Base-by-base conservation (phyloP, 2,888 invertebrate genomes). In the Agrotis exclamationis region DNA sequence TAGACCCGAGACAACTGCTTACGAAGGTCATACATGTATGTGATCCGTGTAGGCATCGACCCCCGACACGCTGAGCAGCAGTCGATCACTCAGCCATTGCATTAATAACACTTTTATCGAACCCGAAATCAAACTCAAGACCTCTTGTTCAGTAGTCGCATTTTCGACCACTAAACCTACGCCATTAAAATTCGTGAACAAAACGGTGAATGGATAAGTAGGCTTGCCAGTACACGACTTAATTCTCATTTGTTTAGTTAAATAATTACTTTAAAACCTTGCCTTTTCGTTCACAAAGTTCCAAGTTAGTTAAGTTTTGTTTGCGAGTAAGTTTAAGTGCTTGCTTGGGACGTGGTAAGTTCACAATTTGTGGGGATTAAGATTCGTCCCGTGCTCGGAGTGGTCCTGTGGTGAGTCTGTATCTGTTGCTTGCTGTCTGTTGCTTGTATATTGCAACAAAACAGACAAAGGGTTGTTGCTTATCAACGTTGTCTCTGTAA, bases 211-310 rank as follows among this genome's bases (percentile, higher is more conserved):
- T n/a, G n/a, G 56, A 50, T 68, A 67, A 76, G 65, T 72, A 66
- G 59, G 53, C 39, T 45, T 33, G 9, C 9, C 24, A n/a, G 24
- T 50, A n/a, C 11, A 63, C 20, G 56, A 67, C 57, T 71, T 72
- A 59, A 56, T 71, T 74, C 67, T 0, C 56, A 39, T 63, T 39
- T 72, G 47, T 71, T 70, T 63, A 74, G 70, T 63, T 77, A 78
- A 83, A 75, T 74, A 74, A 78, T 78, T 79, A 51, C 58, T 71
- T 79, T 69, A 75, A 75, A 81, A 79, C 62, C 68, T 82, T 70
- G 76, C 63, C 68, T 70, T 77, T 79, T 80, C 76, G 28, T 73
- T 73, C 53, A 54, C 22, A 11, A 74, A 79, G 62, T 81, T 76
- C 18, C 16, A 53, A 71, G 70, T 79, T 58, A 64, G 60, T 71